Evolutionary conservation across 2,888 invertebrate genomes (phyloP), one percentile per base, ranked within the genome.

Genomic region (Aelia acuminata): DNA sequence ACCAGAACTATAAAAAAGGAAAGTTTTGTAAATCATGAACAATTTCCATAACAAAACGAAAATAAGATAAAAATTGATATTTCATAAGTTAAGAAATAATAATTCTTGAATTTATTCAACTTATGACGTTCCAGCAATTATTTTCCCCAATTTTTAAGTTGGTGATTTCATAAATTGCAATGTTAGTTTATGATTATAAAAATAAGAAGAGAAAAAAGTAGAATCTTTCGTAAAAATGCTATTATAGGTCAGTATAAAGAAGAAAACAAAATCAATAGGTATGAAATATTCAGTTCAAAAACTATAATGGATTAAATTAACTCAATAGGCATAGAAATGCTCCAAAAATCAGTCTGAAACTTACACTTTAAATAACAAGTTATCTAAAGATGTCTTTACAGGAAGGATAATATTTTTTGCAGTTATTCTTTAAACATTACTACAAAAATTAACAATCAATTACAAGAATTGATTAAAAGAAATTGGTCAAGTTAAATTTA

Each of bases 1-100:
- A 22, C 89, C 88, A 85, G 75, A 20, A 89, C 84, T 85, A 49
- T 47, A 88, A 31, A 43, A 84, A 53, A 49, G n/a, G n/a, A 87
- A 70, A 63, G n/a, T 26, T 22, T 4, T 35, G 1, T 49, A 49
- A 31, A 18, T 49, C 8, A 85, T 50, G 22, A 39, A 26, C 35
- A 22, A n/a, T 26, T 26, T 1, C 15, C 3, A 57, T 3, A 7
- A 15, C 3, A 26, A 15, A 26, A 26, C 13, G 0, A 88, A 5
- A 57, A 11, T 4, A 15, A 5, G 15, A 22, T 53, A 8, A 22
- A 39, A 88, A n/a, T n/a, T n/a, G n/a, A n/a, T 22, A 48, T 18
- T 8, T 53, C 20, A 88, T 22, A 88, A 53, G 39, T 85, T 18
- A 87, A 88, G 49, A 26, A 43, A 43, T 43, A 43, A 43, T 43